Base-by-base conservation (phyloP, 2,797 vertebrate genomes). In the Labeo calbasu region DNA sequence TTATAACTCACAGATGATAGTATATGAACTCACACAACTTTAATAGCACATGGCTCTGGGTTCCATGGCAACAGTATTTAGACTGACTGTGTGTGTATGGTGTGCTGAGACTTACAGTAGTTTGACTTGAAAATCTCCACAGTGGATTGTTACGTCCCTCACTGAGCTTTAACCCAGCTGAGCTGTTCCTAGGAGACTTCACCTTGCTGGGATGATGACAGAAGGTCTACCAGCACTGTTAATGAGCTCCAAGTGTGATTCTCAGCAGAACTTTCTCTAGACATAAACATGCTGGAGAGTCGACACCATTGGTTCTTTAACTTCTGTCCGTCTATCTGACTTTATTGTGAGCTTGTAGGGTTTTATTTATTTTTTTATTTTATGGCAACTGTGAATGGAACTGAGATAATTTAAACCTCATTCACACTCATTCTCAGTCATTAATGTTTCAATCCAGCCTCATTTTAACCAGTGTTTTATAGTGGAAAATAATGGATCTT, bases 171-270 rank as follows among this genome's bases (percentile, higher is more conserved):
- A 86, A 77, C 88, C 86, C 81, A 88, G 85, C 86, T 81, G 79
- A 81, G 65, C 68, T 3, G 11, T 36, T 89, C 82, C 57, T 73
- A 50, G 11, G 87, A 85, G 70, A 81, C 23, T 77, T 13, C 48
- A 57, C 36, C 72, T 70, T 23, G 70, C 72, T 83, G 72, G 53
- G 53, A 5, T 48, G n/a, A 77, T 83, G 79, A 72, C 87, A 84
- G 40, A 72, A 78, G 79, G 50, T 70, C 79, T 82, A 17, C 53
- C 23, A 73, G 63, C 77, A 21, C 40, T 15, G n/a, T 87, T 94
- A 93, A 94, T 94, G 90, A 94, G 91, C 87, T 88, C 84, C 50
- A 82, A 81, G 87, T 21, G n/a, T 88, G 85, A 71, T 80, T 78
- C 80, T 86, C 81, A 72, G 78, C 71, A 76, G 78, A 85, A 86